phyloP scores from a whole-genome alignment of 2,888 invertebrate species.

The Catotricha subobsoleta region DNA sequence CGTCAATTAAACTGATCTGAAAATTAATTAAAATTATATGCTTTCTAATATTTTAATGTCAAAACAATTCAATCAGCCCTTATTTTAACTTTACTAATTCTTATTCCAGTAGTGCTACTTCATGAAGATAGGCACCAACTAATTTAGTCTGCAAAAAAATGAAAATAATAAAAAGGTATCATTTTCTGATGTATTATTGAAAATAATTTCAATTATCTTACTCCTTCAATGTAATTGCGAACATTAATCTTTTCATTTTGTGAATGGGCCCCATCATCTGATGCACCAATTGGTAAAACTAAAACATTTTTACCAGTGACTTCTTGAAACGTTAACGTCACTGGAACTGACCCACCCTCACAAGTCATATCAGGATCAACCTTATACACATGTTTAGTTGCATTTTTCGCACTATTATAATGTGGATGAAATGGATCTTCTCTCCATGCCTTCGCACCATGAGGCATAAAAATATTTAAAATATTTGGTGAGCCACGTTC shows the following conservation, averaged over 20 bases:
- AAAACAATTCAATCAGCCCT: too few relatives aligned
- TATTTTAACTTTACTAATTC: too few relatives aligned
- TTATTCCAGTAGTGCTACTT: constrained; percentile 48
- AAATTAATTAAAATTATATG: too few relatives aligned
- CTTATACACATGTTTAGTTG: constrained; percentile 68
- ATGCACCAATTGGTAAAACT: constrained; percentile 80
- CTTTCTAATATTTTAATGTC: too few relatives aligned
- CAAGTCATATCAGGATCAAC: constrained; percentile 85
- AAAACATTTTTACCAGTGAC: constrained; percentile 86
- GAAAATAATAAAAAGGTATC: constrained; percentile 5
- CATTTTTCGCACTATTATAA: constrained; percentile 71
- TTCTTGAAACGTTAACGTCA: constrained; percentile 84
- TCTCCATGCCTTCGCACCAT: constrained; percentile 83
- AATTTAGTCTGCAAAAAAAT: constrained; percentile 63
- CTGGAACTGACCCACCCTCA: constrained; percentile 95
- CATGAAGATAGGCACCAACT: constrained; percentile 75
- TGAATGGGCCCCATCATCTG: constrained; percentile 94
- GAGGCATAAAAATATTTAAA: constrained; percentile 43
- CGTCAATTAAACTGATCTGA: too few relatives aligned
- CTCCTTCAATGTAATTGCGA: constrained; percentile 85
- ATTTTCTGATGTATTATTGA: background rate
- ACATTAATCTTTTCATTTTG: constrained; percentile 95
- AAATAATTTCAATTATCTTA: constrained; percentile 32
- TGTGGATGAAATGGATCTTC: constrained; percentile 84
- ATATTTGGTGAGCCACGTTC: constrained; percentile 70